A percentile compares a stretch with the other conserved stretches of the same genome.
These are phyloP conservation scores for Cordylochernes scorpioides DNA, from an alignment of 2,888 invertebrate genomes.

Conservation along the genomic window DNA sequence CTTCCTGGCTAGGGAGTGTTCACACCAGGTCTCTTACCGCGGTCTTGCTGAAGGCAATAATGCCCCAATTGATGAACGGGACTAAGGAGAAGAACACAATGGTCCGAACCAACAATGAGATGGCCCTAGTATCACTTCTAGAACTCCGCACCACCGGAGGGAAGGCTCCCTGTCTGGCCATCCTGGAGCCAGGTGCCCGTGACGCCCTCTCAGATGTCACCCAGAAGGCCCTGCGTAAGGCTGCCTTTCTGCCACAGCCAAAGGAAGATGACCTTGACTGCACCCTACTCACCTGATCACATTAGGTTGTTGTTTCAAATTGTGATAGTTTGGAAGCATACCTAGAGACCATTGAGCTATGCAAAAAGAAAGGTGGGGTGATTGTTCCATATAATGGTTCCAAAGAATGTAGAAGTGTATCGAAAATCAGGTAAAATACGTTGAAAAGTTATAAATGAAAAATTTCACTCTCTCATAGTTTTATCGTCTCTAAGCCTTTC, in stretches of 20 bases:
- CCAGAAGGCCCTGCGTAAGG: conserved; percentile 56
- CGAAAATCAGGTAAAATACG: no score
- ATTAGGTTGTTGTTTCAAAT: no score
- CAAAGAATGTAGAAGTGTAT: no score
- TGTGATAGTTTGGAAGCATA: no score
- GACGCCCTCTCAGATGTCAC: conserved; percentile 70
- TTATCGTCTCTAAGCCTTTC: no score
- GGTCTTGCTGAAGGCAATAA: conserved; percentile 42
- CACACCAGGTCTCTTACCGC: conserved; percentile 16
- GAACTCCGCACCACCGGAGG: conserved; percentile 39
- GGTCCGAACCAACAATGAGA: conserved; percentile 76
- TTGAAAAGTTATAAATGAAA: no score
- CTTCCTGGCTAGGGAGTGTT: conserved; percentile 39
- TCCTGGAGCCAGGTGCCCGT: conserved; percentile 58
- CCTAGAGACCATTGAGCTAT: no score
- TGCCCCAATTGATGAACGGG: conserved; percentile 84
- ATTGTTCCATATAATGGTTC: no score
- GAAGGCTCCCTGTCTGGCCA: conserved; percentile 37
- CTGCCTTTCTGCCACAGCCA: conserved; percentile 43
- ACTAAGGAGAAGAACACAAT: conserved; percentile 92
- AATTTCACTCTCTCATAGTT: no score
- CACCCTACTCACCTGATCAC: conserved; percentile 61
- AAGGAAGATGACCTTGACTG: conserved; percentile 78
- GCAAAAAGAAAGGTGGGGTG: no score
- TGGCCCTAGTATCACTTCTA: conserved; percentile 60